Conservation (phyloP, 64 coral and sea anemone species). For the Pocillopora verrucosa region DNA sequence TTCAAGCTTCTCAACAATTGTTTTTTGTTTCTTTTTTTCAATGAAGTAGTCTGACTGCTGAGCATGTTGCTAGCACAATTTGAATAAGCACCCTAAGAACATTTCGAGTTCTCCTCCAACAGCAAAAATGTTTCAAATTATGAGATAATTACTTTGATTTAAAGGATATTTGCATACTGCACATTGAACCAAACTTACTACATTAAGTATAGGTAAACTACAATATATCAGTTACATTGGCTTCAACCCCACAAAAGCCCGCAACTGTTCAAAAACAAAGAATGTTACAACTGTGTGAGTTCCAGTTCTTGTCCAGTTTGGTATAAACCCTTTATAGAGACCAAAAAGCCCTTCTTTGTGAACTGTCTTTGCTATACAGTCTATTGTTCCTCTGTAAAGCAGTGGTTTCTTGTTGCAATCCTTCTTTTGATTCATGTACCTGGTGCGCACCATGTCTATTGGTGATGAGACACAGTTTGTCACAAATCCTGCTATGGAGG, state of each 20-base stretch:
- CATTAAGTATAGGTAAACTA: too few species aligned
- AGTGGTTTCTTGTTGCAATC: constrained; percentile 47
- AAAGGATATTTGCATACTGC: too few species aligned
- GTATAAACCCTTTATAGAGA: constrained; percentile 87
- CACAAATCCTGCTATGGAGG: constrained; percentile 68
- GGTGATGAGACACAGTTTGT: constrained; percentile 66
- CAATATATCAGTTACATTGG: constrained; percentile 45
- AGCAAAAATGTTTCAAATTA: too few species aligned
- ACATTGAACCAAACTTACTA: too few species aligned
- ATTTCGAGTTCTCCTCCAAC: too few species aligned
- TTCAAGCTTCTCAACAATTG: too few species aligned
- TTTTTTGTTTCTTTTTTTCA: too few species aligned
- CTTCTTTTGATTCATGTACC: constrained; percentile 87
- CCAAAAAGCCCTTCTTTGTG: constrained; percentile 67
- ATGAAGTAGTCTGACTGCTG: too few species aligned
- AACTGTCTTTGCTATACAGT: constrained; percentile 77
- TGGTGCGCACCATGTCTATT: constrained; percentile 79
- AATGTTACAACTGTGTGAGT: constrained; percentile 84
- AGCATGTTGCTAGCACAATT: too few species aligned
- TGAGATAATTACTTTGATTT: too few species aligned
- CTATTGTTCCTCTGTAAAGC: constrained; percentile 57
- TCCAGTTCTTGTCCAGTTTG: constrained; percentile 85
- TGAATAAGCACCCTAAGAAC: too few species aligned
- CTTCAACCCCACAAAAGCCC: constrained; percentile 73
- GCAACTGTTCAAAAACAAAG: constrained; percentile 82